Percentiles rank a stretch among this genome's conserved stretches.
phyloP scores from a whole-genome alignment of 2,113 vertebrate genomes.

The Rhadina sibilatrix region DNA sequence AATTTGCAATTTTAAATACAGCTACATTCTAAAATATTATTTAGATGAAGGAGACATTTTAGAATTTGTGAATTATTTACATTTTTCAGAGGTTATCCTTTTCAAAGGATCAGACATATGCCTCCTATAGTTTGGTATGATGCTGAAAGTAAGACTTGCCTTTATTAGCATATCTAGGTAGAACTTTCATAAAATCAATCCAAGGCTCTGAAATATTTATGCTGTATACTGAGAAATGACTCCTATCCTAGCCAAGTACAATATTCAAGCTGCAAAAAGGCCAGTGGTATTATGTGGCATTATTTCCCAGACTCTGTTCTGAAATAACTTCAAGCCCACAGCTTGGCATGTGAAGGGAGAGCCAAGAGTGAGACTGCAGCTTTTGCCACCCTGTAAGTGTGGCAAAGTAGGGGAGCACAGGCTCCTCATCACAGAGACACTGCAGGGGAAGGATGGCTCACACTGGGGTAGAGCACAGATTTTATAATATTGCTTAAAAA shows the following conservation, averaged over 20 bases:
- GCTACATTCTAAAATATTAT: not conserved
- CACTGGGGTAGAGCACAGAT: fast-evolving
- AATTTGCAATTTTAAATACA: slow-evolving; percentile 17
- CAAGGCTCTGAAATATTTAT: slow-evolving; percentile 19
- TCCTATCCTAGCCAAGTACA: not conserved
- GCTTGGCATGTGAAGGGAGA: not conserved
- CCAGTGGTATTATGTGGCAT: not conserved
- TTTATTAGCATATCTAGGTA: not conserved
- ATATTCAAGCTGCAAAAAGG: not conserved
- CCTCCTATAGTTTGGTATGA: not conserved
- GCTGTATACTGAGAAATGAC: not conserved
- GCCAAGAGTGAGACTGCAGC: not conserved
- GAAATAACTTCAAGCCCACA: not conserved
- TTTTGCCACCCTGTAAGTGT: not conserved
- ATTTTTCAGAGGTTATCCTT: not conserved
- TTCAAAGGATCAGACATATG: not conserved
- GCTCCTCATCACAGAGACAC: not conserved
- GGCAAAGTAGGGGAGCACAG: not conserved
- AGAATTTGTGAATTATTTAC: slow-evolving; percentile 30
- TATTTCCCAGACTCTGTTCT: not conserved
- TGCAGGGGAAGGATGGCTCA: not conserved
- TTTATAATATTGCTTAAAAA: not conserved
- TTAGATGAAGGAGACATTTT: not conserved
- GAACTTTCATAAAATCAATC: not conserved
- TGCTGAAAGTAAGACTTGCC: not conserved